These are phyloP conservation scores for Zaprionus inermis DNA, from an alignment of 1,140 invertebrate species.

Conservation along the genomic window DNA sequence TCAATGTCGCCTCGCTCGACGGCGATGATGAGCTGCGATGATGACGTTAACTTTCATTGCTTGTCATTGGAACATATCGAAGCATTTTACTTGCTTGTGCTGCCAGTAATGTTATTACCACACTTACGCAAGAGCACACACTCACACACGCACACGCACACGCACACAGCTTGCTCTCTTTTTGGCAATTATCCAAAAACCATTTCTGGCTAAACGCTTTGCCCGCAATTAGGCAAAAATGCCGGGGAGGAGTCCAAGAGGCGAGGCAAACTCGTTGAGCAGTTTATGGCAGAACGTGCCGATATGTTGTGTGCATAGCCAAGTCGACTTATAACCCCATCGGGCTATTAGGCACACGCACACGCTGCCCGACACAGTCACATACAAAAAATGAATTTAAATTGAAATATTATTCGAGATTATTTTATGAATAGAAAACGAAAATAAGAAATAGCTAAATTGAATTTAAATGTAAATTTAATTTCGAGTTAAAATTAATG, in stretches of 20 bases:
- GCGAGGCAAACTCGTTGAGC: constrained; percentile 18
- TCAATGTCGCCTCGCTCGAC: constrained; percentile 41
- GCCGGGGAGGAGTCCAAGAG: not conserved
- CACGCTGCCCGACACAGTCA: not conserved
- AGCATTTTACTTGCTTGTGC: constrained; percentile 37
- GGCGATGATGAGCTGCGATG: constrained; percentile 37
- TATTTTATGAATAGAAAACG: not conserved
- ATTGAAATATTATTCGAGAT: constrained; percentile 16
- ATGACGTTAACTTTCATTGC: constrained; percentile 69
- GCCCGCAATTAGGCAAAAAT: constrained; percentile 53
- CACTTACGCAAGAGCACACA: too few species aligned
- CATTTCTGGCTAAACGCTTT: constrained; percentile 52
- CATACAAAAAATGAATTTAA: constrained; percentile 11
- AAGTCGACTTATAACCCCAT: constrained; percentile 7
- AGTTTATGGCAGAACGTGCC: constrained; percentile 36
- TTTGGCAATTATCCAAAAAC: constrained; percentile 56
- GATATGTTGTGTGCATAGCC: constrained; percentile 31
- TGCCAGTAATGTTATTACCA: constrained; percentile 54
- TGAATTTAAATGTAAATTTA: constrained; percentile 7
- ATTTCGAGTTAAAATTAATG: not conserved
- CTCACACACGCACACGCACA: constrained; percentile 31
- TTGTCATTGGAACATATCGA: constrained; percentile 62
- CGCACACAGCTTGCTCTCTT: constrained; percentile 3
- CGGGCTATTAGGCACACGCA: constrained; percentile 1
- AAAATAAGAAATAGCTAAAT: not conserved